Evolutionary conservation across 2,888 invertebrate species (phyloP), one percentile per base, ranked within the genome.

Genomic region (Eurytoma adleriae): DNA sequence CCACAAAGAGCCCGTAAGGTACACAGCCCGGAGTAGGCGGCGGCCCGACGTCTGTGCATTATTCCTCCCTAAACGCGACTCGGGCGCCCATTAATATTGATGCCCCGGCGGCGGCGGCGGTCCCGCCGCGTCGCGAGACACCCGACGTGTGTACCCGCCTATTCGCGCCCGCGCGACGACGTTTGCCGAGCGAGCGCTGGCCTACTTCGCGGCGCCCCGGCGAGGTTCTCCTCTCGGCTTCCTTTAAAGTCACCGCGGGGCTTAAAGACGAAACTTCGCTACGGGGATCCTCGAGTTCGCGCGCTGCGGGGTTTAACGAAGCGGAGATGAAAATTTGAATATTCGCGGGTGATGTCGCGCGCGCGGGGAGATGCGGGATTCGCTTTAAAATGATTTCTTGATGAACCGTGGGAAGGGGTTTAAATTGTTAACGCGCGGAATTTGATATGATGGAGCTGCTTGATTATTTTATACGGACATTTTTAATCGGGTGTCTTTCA

Each of bases 41-140:
- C 48, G 14, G 16, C 57, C 5, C 57, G 20, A 64, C 7, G 27
- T 27, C 16, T 59, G 84, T 85, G 83, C 84, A 87, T 87, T 87
- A 87, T 87, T 86, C 86, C 84, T 68, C 78, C 82, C 84, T 82
- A 84, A 84, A 85, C 83, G 84, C 83, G 68, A 83, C 83, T 83
- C 81, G 76, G 78, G 83, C 24, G 30, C 79, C 83, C 85, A 87
- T 87, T 87, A 87, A 87, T 87, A 87, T 87, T 86, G 86, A 87
- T 87, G 86, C 80, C 16, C 64, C 61, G 66, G 50, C 67, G 50
- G 24, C 67, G 50, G 24, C 70, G 68, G 5, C 67, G 18, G 68
- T 12, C 50, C 24, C 52, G 24, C n/a, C 54, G 27, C 14, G 24
- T 52, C 69, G 27, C 30, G 27, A 56, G 56, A 27, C n/a, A 64